phyloP scores from a whole-genome alignment of 2,113 vertebrate species.

The Numida meleagris region DNA sequence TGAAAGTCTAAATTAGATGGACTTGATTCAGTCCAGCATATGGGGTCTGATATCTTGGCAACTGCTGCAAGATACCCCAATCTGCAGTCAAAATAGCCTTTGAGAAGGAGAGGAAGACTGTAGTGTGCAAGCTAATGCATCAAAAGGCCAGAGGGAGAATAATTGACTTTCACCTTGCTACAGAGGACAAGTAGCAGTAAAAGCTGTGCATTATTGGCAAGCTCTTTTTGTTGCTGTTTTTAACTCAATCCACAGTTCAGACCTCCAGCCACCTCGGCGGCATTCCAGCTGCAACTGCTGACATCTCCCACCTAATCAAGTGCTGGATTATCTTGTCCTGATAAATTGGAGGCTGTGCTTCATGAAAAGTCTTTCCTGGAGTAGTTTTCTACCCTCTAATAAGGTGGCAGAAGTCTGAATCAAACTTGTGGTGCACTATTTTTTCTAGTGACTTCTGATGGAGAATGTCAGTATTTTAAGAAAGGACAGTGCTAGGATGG shows the following conservation, averaged over 20 bases:
- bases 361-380: constrained; percentile 78
- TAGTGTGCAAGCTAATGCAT: constrained; percentile 39
- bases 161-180: constrained; percentile 78
- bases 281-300: constrained; percentile 62
- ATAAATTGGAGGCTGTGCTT: constrained; percentile 81
- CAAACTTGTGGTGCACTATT: constrained; percentile 70
- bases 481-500: constrained; percentile 58
- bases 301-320: constrained; percentile 82
- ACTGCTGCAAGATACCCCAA: neutral
- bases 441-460: constrained; percentile 81
- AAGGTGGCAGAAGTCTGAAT: constrained; percentile 73
- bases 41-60: neutral
- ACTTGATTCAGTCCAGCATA: neutral
- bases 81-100: constrained; percentile 51
- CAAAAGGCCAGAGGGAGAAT: constrained; percentile 50
- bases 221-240: constrained; percentile 56
- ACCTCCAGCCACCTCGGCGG: constrained; percentile 54
- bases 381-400: constrained; percentile 65
- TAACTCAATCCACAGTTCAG: constrained; percentile 45
- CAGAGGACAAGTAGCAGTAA: constrained; percentile 71
- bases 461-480: constrained; percentile 81
- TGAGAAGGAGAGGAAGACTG: constrained; percentile 36
- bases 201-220: constrained; percentile 69
- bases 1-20: constrained; percentile 32
- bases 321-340: constrained; percentile 83